These are phyloP conservation scores for Holacanthus passer DNA, from an alignment of 2,113 vertebrate genomes.

Conservation along the genomic window DNA sequence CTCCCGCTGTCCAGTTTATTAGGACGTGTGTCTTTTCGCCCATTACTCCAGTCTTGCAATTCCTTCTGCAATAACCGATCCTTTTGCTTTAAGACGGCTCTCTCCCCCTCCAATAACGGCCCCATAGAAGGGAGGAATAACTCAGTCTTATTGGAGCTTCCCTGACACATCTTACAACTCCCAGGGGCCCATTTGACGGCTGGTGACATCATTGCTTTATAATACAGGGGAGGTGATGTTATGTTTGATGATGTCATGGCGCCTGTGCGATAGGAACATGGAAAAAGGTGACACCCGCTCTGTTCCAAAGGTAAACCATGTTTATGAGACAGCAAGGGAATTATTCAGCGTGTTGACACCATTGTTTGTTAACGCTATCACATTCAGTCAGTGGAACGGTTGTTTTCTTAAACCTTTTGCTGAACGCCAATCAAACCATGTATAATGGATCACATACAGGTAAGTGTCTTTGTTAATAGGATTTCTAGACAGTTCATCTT, in stretches of 20 bases:
- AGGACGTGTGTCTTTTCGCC: slow-evolving; percentile 7
- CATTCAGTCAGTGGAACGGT: neutral
- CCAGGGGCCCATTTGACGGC: slow-evolving; percentile 54
- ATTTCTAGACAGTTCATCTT: neutral
- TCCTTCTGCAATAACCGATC: slow-evolving; percentile 37
- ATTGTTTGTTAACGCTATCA: slow-evolving; percentile 3
- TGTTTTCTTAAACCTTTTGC: neutral
- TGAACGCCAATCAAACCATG: slow-evolving; percentile 20
- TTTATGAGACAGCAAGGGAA: slow-evolving; percentile 29
- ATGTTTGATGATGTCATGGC: slow-evolving; percentile 73
- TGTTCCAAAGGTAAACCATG: slow-evolving; percentile 24
- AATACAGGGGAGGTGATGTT: slow-evolving; percentile 59
- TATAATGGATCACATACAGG: neutral
- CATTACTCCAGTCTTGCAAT: slow-evolving; percentile 21
- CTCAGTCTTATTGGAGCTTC: slow-evolving; percentile 68
- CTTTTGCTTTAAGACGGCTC: slow-evolving; percentile 38
- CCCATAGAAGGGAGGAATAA: slow-evolving; percentile 64
- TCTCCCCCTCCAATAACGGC: slow-evolving; percentile 39
- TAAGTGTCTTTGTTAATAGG: neutral
- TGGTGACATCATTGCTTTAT: slow-evolving; percentile 77
- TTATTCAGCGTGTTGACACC: slow-evolving; percentile 6
- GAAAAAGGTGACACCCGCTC: slow-evolving; percentile 19
- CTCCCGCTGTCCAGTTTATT: slow-evolving; percentile 8
- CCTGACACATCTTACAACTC: slow-evolving; percentile 69
- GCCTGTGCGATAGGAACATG: slow-evolving; percentile 31